A percentile compares a stretch with the other conserved stretches of the same genome.
Conservation (phyloP, 2,888 invertebrate genomes). For the Chesias legatella region DNA sequence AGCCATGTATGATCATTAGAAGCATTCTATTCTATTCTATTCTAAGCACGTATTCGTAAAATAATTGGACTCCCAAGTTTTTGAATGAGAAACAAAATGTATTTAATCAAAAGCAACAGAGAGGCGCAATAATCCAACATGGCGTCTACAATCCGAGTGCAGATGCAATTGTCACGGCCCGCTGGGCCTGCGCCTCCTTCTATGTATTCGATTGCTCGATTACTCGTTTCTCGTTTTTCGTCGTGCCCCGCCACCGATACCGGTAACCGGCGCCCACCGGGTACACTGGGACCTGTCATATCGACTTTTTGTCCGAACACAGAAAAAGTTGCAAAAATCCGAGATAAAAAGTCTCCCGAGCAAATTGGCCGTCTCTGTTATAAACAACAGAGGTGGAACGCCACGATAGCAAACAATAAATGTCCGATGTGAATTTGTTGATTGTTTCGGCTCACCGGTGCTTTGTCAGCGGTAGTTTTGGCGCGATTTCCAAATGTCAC, state of each 20-base stretch:
- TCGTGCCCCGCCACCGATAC: conserved; percentile 64
- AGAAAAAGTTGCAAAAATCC: conserved; percentile 57
- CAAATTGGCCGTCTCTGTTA: conserved; percentile 79
- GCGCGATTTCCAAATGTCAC: conserved; percentile 60
- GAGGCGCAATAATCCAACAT: conserved; percentile 68
- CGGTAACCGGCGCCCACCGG: conserved; percentile 31
- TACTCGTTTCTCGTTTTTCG: conserved; percentile 71
- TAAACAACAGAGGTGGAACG: conserved; percentile 78
- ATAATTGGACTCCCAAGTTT: too few relatives aligned
- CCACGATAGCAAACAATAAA: conserved; percentile 76
- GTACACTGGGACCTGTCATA: conserved; percentile 74
- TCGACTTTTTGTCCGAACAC: conserved; percentile 72
- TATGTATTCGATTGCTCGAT: conserved; percentile 74
- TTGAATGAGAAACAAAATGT: conserved; percentile 41
- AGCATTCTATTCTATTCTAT: too few relatives aligned
- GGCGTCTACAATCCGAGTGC: conserved; percentile 64
- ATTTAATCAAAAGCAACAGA: conserved; percentile 48
- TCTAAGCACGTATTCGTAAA: too few relatives aligned
- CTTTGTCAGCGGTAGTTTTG: conserved; percentile 67
- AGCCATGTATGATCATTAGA: too few relatives aligned
- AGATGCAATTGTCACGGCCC: conserved; percentile 76
- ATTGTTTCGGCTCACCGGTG: conserved; percentile 67
- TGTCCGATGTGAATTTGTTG: conserved; percentile 74
- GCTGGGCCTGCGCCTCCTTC: conserved; percentile 58
- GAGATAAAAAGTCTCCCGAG: conserved; percentile 73